A percentile compares a stretch with the other conserved stretches of the same genome.
Conservation (phyloP, 2,888 invertebrate species). For the Nebria brevicollis region DNA sequence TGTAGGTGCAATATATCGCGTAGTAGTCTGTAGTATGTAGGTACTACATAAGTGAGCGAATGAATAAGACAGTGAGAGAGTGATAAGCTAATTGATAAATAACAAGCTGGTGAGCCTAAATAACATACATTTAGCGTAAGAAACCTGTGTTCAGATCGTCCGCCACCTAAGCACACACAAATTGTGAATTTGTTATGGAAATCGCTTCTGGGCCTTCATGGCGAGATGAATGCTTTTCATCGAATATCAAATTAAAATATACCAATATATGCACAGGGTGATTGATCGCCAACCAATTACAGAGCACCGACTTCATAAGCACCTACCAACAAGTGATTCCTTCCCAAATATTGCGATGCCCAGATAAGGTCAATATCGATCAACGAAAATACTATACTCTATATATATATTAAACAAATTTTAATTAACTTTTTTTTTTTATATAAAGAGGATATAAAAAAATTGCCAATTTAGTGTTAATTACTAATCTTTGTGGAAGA, state of each 20-base stretch:
- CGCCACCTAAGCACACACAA: constrained; percentile 54
- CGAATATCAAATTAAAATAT: constrained; percentile 43
- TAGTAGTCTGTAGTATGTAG: not conserved
- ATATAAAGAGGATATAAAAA: not conserved
- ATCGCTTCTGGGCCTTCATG: constrained; percentile 39
- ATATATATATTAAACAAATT: constrained; percentile 41
- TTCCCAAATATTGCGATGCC: constrained; percentile 18
- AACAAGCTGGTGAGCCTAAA: constrained; percentile 53
- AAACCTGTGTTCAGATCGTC: constrained; percentile 47
- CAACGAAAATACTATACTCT: not conserved
- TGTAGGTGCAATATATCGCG: not conserved
- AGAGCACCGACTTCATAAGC: not conserved
- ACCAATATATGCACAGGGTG: constrained; percentile 2
- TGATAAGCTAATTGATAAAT: constrained; percentile 55
- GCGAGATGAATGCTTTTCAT: constrained; percentile 27
- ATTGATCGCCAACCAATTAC: constrained; percentile 43
- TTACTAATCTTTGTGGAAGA: not conserved
- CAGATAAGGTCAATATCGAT: constrained; percentile 32
- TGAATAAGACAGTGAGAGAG: constrained; percentile 12
- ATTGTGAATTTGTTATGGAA: constrained; percentile 58
- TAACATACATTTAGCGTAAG: constrained; percentile 50
- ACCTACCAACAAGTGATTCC: constrained; percentile 27
- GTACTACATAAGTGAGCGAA: not conserved
- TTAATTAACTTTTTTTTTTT: constrained; percentile 8
- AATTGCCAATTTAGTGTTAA: constrained; percentile 10